Evolutionary conservation across 2,888 invertebrate species (phyloP).

Genomic region (Sphaerophoria rueppellii): DNA sequence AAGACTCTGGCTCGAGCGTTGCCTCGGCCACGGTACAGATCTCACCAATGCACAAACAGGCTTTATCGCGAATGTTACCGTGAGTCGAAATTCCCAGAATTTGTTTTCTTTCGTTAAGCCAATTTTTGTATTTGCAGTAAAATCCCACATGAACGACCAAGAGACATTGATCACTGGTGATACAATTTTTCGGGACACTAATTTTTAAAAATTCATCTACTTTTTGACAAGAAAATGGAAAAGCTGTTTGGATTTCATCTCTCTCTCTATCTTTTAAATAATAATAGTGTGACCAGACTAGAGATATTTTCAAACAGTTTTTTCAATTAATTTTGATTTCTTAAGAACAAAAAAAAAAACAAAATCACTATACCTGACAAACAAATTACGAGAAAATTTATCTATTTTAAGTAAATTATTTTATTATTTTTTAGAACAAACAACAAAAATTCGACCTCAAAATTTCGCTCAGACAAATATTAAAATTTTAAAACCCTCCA

Average conservation of each 20-base stretch:
- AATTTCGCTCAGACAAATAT: background rate
- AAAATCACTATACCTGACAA: constrained; percentile 68
- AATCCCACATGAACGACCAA: constrained; percentile 80
- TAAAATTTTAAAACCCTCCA: constrained; percentile 55
- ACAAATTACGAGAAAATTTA: constrained; percentile 49
- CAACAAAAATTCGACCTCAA: constrained; percentile 19
- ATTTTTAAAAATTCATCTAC: background rate
- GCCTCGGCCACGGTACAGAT: constrained; percentile 83
- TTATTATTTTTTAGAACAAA: constrained; percentile 60
- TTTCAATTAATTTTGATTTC: constrained; percentile 36
- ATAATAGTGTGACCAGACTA: constrained; percentile 28
- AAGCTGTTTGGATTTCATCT: constrained; percentile 63
- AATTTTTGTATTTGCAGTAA: constrained; percentile 76
- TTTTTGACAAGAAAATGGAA: constrained; percentile 56
- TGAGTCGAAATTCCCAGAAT: constrained; percentile 74
- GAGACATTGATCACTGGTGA: constrained; percentile 82
- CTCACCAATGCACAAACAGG: constrained; percentile 81
- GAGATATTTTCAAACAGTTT: constrained; percentile 70
- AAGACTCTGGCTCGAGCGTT: constrained; percentile 85
- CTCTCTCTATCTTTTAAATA: constrained; percentile 31
- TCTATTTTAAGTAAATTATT: constrained; percentile 68
- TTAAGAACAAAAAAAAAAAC: constrained; percentile 10
- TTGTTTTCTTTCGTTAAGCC: background rate
- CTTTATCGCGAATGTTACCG: constrained; percentile 81
- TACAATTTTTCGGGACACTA: constrained; percentile 34